Evolutionary conservation across 2,797 vertebrate species (phyloP), one percentile per base, ranked within the genome.

Genomic region (Urophycis tenuis): DNA sequence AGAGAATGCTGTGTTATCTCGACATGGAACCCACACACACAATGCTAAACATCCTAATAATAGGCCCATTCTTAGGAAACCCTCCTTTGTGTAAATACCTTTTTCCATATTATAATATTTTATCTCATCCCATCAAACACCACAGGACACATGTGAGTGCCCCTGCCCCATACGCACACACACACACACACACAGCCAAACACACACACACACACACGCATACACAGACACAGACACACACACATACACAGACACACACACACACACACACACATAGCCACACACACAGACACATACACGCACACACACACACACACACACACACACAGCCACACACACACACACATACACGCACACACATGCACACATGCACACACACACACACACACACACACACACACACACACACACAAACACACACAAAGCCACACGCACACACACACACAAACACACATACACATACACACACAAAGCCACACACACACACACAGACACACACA

Each of bases 91-190:
- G 53, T 60, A 60, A 60, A 60, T 25, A 60, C 8, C 22, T 60
- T 60, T 25, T 60, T 60, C 53, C 53, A 60, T 60, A 60, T 60
- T 60, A 60, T 60, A 60, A n/a, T 60, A 60, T 25, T 60, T 60
- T 60, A 60, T 60, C 53, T 25, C 53, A 60, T 53, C 45, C 45
- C 45, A 53, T 53, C 22, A 60, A n/a, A n/a, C 53, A 19, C 53
- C 22, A 25, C 53, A 69, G 64, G 64, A 69, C 25, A 69, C 64
- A 22, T 67, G 64, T 69, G 30, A 31, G 64, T 22, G 25, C 64
- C 29, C 64, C 64, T 14, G 64, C 14, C 53, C 53, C 53, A 25
- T n/a, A 9, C 22, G 11, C 53, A 25, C 53, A n/a, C 49, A n/a
- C 5, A 5, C 49, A 22, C 49, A 60, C 1, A 8, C 22, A n/a